These are phyloP conservation scores for Lophotriccus pileatus DNA, from an alignment of 2,797 vertebrate genomes.

Conservation along the genomic window DNA sequence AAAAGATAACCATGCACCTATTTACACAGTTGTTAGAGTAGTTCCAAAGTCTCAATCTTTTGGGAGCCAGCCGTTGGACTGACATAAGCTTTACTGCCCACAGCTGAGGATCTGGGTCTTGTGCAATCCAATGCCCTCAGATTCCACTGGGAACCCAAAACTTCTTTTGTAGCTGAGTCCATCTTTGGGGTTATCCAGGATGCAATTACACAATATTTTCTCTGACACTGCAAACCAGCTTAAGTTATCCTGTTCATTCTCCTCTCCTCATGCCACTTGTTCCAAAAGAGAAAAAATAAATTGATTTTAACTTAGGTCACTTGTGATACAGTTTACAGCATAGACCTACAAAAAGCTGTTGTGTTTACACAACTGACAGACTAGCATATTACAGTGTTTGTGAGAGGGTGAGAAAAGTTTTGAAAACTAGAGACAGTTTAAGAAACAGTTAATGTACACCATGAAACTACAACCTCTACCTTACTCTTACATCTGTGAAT, in stretches of 20 bases:
- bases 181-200: constrained; percentile 9
- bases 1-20: constrained; percentile 23
- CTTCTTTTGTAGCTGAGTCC: constrained; percentile 5
- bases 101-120: constrained; percentile 15
- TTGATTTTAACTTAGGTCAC: background rate
- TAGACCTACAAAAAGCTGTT: background rate
- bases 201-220: constrained; percentile 9
- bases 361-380: background rate
- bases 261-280: background rate
- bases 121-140: background rate
- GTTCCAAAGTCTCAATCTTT: constrained; percentile 51
- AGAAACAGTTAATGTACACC: background rate
- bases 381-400: background rate
- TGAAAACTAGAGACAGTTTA: background rate
- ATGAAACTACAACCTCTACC: background rate
- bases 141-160: constrained; percentile 13
- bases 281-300: background rate
- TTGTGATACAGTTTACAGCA: background rate
- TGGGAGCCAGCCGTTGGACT: constrained; percentile 5
- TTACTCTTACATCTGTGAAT: background rate
- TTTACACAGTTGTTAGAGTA: constrained; percentile 32
- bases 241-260: background rate
- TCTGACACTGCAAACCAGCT: background rate
- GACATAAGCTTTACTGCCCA: constrained; percentile 5
- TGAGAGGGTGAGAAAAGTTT: background rate